Conservation (phyloP, 2,797 vertebrate species). For the Trachurus trachurus region DNA sequence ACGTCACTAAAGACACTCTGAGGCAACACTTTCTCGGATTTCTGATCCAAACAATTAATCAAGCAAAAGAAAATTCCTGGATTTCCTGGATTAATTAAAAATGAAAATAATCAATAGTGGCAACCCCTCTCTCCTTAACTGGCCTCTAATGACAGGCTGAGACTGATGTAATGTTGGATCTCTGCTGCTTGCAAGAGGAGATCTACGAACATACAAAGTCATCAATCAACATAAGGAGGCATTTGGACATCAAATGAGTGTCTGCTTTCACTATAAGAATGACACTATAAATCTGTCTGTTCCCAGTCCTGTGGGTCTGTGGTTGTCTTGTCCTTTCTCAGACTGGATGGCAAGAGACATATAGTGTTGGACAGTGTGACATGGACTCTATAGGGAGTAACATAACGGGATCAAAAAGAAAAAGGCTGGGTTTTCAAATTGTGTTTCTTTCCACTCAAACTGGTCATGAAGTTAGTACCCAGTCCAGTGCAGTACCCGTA, state of each 20-base stretch:
- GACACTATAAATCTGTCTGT: conserved; percentile 54
- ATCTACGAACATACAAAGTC: conserved; percentile 36
- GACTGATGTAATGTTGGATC: conserved; percentile 18
- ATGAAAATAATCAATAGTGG: background rate
- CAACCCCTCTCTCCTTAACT: conserved; percentile 8
- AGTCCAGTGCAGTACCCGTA: conserved; percentile 14
- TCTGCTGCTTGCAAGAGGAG: conserved; percentile 13
- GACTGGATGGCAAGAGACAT: conserved; percentile 1
- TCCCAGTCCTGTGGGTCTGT: conserved; percentile 1
- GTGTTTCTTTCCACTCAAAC: conserved; percentile 21
- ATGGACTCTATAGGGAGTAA: background rate
- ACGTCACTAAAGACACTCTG: background rate
- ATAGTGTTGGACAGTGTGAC: background rate
- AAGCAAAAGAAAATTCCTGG: too few species aligned
- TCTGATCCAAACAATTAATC: background rate
- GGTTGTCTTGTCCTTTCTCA: background rate
- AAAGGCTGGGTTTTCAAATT: background rate
- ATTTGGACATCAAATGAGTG: conserved; percentile 57
- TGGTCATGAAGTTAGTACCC: conserved; percentile 11
- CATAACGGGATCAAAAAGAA: background rate
- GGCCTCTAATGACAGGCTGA: conserved; percentile 29
- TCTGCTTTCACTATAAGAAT: conserved; percentile 42
- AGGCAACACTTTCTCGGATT: background rate
- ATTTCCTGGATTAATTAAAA: background rate
- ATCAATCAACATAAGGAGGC: conserved; percentile 66